Base-by-base conservation (phyloP, 2,888 invertebrate genomes). In the Drosophila trichaetosa region DNA sequence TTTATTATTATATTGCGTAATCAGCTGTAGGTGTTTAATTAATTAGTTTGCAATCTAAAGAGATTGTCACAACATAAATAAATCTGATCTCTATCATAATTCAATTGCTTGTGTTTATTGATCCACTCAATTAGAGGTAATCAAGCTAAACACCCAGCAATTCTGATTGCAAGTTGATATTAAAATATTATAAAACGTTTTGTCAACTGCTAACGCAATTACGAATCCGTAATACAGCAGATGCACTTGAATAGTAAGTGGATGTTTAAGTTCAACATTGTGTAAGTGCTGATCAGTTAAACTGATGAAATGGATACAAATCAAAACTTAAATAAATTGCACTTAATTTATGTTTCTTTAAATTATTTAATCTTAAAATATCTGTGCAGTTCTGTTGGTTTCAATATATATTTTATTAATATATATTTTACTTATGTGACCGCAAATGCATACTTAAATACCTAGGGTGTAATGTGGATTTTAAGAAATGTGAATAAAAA, bases 111-210 rank as follows among this genome's bases (percentile, higher is more conserved):
- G 69, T 62, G 31, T 51, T 64, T 58, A 73, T 61, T 46, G 61
- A 61, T 51, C 40, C 13, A 60, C 36, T 69, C 29, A 58, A 53
- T 65, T 46, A 60, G 18, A 24, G 8, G 18, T 33, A 24, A 49
- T 24, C 34, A 51, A 24, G 49, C 11, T 36, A 8, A 36, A n/a
- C 31, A 42, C 6, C 11, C 8, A 36, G 11, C 21, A 33, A 53
- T 16, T n/a, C 42, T 21, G 11, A 34, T 33, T 18, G 11, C 38
- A 16, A 24, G 36, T 42, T 36, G 21, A 16, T 16, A 29, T 27
- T 51, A 10, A 18, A 2, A 59, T 27, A 49, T 56, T 29, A 21
- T 18, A 36, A 74, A 69, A 18, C 59, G 59, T 29, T 74, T 74
- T 69, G 69, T 63, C 33, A 18, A 31, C 49, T 46, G 13, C 48